Evolutionary conservation across 2,888 invertebrate species (phyloP), one percentile per base, ranked within the genome.

Genomic region (Coronaproctus castanopsis): DNA sequence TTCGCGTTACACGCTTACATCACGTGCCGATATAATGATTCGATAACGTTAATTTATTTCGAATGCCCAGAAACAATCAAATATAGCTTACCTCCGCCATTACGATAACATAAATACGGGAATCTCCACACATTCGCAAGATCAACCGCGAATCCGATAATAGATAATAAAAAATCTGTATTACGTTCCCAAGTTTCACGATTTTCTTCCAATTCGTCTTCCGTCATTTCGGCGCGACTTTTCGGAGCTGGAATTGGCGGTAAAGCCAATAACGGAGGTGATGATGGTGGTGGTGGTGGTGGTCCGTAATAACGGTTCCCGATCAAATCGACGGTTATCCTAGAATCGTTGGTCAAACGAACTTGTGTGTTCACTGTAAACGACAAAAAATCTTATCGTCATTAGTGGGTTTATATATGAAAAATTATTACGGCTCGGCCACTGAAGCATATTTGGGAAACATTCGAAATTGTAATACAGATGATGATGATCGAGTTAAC

Each of bases 51-150:
- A n/a, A n/a, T n/a, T n/a, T n/a, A n/a, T n/a, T n/a, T n/a, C n/a
- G n/a, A n/a, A n/a, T n/a, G n/a, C n/a, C n/a, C n/a, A n/a, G n/a
- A n/a, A n/a, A n/a, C n/a, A n/a, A n/a, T n/a, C n/a, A n/a, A n/a
- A n/a, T n/a, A n/a, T n/a, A n/a, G n/a, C n/a, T n/a, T 69, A 83
- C 85, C 85, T 68, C 85, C 85, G 2, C 85, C 85, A 69, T 85
- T 85, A 68, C 80, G 80, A 71, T 84, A 85, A 72, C 85, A 85
- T 50, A 85, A 76, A 69, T 84, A 85, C 51, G 85, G 85, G 71
- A 85, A 85, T 62, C 85, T 74, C 87, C 87, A 87, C n/a, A 88
- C 86, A 68, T 88, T 88, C 58, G 87, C 87, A 65, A 88, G 73
- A 71, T 87, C 87, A 48, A 87, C 87, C 0, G 87, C 87, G 67